Evolutionary conservation across 2,113 vertebrate species (phyloP), one percentile per base, ranked within the genome.

Genomic region (Oncorhynchus keta): DNA sequence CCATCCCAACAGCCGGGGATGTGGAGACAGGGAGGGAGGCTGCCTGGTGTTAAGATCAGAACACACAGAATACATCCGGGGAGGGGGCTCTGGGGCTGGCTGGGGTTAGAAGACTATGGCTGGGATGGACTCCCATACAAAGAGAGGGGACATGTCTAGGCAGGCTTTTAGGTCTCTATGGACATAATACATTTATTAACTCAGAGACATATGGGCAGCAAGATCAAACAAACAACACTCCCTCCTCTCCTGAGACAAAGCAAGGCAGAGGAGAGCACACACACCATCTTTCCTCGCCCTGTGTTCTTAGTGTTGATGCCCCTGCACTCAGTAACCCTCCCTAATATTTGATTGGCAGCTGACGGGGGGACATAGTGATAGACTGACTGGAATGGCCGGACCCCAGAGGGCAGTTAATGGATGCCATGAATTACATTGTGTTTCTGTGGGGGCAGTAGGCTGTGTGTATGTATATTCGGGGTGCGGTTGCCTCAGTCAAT

Each of bases 341-440:
- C 59, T 62, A 16, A 55, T 5, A 18, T 62, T 9, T 9, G 59
- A 62, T 24, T 24, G 59, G 59, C 59, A 62, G 59, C 59, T 32
- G 49, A 62, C 2, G n/a, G 20, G n/a, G 20, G 26, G 45, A 55
- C 3, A 59, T 11, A 45, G 49, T 8, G 55, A 73, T 9, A 61
- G 49, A 32, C 26, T 14, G 28, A 45, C 4, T 45, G 39, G 39
- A 45, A 45, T 45, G 11, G 28, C 70, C 1, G 20, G 64, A 69
- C 51, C 49, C 64, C 20, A 59, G 73, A 69, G 26, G 13, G 18
- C 5, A 22, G 65, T 70, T 71, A 74, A 83, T 62, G 67, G 67
- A 74, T 68, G 24, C 20, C 61, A 77, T 70, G 62, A 9, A 74
- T 72, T 72, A 62, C 66, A 26, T 11, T 24, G 9, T 35, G 64